A percentile compares a stretch with the other conserved stretches of the same genome.
These are phyloP conservation scores for Hydra vulgaris DNA, from an alignment of 30 jellyfish, hydroid and myxozoan genomes.

Conservation along the genomic window DNA sequence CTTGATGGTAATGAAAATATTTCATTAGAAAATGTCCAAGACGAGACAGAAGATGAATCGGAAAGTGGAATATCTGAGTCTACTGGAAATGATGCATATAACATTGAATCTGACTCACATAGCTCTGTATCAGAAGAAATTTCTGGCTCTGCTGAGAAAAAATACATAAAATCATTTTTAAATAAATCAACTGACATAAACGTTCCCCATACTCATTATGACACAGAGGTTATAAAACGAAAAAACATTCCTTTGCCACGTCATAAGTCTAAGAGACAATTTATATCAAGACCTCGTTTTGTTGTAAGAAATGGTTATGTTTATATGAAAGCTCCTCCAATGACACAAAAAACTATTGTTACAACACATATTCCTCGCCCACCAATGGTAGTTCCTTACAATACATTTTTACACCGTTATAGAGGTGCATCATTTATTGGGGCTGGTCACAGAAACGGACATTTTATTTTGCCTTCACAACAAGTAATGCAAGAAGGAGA, in stretches of 20 bases:
- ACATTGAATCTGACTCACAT: conserved; percentile 11
- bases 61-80: conserved; percentile 26
- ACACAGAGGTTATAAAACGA: not conserved
- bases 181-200: not conserved
- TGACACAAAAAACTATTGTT: conserved; percentile 77
- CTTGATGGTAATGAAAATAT: conserved; percentile 8
- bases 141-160: conserved; percentile 11
- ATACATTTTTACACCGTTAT: conserved; percentile 44
- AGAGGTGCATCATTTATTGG: conserved; percentile 27
- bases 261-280: conserved; percentile 41
- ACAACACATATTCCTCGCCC: conserved; percentile 91
- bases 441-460: conserved; percentile 15
- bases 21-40: not conserved
- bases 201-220: not conserved
- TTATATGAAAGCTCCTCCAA: conserved; percentile 85
- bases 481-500: conserved; percentile 17
- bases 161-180: not conserved
- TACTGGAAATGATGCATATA: conserved; percentile 2
- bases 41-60: conserved; percentile 26
- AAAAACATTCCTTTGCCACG: conserved; percentile 11
- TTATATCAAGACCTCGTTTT: conserved; percentile 64
- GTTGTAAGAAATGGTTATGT: conserved; percentile 70
- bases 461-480: conserved; percentile 16
- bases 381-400: conserved; percentile 83
- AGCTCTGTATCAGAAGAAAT: conserved; percentile 11